Evolutionary conservation across 2,888 invertebrate species (phyloP).

Genomic region (Terebella lapidaria): DNA sequence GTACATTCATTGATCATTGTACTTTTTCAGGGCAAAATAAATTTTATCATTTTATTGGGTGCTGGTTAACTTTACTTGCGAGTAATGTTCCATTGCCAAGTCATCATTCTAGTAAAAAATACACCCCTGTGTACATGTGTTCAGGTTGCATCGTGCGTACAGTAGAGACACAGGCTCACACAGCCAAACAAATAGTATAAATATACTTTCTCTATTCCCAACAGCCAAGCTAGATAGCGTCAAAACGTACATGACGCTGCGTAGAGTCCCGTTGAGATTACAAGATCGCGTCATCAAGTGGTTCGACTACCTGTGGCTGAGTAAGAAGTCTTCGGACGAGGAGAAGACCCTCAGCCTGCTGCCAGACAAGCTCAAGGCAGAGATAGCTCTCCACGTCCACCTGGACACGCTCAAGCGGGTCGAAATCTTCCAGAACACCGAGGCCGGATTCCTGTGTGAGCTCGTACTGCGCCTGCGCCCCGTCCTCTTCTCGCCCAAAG

Average conservation of each 20-base stretch:
- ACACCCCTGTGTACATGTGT: too few species aligned
- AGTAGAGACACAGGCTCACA: too few species aligned
- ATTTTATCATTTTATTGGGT: too few species aligned
- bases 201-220: not conserved
- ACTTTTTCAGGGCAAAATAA: too few species aligned
- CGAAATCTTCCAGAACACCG: conserved; percentile 98
- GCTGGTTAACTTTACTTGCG: too few species aligned
- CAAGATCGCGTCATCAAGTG: conserved; percentile 98
- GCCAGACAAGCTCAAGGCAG: conserved; percentile 57
- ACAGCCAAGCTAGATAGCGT: conserved; percentile 96
- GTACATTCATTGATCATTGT: too few species aligned
- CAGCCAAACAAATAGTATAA: too few species aligned
- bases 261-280: conserved; percentile 87
- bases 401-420: conserved; percentile 87
- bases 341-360: conserved; percentile 62
- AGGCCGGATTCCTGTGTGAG: conserved; percentile 97
- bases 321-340: conserved; percentile 96
- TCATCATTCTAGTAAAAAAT: too few species aligned
- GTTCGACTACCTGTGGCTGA: conserved; percentile 99
- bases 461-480: conserved; percentile 89
- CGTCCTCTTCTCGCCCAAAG: conserved; percentile 95
- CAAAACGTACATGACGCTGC: conserved; percentile 97
- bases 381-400: conserved; percentile 98
- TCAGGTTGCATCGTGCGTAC: too few species aligned
- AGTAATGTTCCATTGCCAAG: too few species aligned